A percentile compares a stretch with the other conserved stretches of the same genome.
These are phyloP conservation scores for Cyanistes caeruleus DNA, from an alignment of 2,113 vertebrate species.

Conservation along the genomic window DNA sequence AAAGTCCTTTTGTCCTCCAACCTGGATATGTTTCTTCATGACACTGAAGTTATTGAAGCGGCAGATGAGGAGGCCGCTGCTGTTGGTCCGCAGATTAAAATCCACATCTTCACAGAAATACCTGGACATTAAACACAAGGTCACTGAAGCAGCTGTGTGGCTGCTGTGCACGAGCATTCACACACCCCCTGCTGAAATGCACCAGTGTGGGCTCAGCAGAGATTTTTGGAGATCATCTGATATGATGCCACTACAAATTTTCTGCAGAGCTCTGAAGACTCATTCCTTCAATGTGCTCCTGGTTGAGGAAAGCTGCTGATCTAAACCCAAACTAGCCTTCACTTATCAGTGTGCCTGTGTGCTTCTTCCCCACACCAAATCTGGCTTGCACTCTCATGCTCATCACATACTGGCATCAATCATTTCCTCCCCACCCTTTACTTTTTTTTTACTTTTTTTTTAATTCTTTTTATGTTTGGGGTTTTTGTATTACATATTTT, in stretches of 20 bases:
- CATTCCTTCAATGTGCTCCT: background rate
- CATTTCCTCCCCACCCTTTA: background rate
- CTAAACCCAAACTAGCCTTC: background rate
- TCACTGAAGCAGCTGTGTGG: background rate
- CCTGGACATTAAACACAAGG: conserved; percentile 70
- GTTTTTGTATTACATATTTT: background rate
- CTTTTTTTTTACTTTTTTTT: background rate
- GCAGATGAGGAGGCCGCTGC: conserved; percentile 91
- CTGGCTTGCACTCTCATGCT: background rate
- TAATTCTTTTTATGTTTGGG: background rate
- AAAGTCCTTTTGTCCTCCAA: conserved; percentile 90
- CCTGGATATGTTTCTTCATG: conserved; percentile 96
- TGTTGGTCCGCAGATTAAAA: conserved; percentile 94
- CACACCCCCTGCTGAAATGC: background rate
- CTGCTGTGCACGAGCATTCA: background rate
- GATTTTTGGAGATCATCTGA: background rate
- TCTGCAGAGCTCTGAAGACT: background rate
- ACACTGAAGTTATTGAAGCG: conserved; percentile 96
- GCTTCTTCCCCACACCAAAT: background rate
- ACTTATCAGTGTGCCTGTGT: background rate
- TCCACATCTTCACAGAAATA: conserved; percentile 97
- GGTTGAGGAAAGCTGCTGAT: background rate
- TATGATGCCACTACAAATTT: background rate
- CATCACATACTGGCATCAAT: background rate
- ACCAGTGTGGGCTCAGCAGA: background rate